Percentiles rank a stretch among this genome's conserved stretches.
phyloP scores from a whole-genome alignment of 2,113 vertebrate species.

The Heptranchias perlo region DNA sequence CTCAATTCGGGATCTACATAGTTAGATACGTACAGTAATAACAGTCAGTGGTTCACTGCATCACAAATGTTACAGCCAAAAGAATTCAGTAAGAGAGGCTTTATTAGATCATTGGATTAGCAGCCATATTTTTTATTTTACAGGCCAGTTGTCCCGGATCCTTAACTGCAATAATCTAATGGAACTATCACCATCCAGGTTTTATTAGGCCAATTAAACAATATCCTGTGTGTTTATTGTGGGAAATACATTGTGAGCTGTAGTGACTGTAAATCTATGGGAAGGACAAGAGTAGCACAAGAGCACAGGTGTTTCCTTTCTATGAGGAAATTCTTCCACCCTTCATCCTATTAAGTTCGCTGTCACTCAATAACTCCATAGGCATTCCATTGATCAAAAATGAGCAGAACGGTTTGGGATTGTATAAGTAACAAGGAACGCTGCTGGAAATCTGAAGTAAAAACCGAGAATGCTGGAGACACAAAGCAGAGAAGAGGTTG shows the following conservation, averaged over 20 bases:
- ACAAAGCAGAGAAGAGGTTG: not conserved
- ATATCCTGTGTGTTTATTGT: conserved; percentile 7
- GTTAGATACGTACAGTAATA: not conserved
- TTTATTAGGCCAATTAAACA: not conserved
- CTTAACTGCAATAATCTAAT: not conserved
- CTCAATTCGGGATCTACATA: not conserved
- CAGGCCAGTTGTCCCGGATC: not conserved
- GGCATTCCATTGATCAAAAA: not conserved
- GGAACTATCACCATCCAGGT: not conserved
- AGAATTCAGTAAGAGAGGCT: too few species aligned
- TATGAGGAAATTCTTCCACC: not conserved
- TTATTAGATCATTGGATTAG: not conserved
- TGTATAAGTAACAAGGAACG: not conserved
- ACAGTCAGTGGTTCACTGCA: not conserved
- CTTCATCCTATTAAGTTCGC: conserved; percentile 18
- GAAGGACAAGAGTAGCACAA: not conserved
- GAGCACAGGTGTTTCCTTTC: conserved; percentile 15
- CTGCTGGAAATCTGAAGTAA: not conserved
- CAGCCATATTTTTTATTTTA: not conserved
- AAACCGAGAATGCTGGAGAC: not conserved
- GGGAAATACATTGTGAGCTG: not conserved
- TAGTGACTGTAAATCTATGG: not conserved
- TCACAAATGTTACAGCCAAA: not conserved
- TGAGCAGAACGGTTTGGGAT: not conserved
- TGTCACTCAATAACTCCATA: not conserved